phyloP scores from a whole-genome alignment of 2,888 invertebrate species.

The Melangyna quadrimaculata region DNA sequence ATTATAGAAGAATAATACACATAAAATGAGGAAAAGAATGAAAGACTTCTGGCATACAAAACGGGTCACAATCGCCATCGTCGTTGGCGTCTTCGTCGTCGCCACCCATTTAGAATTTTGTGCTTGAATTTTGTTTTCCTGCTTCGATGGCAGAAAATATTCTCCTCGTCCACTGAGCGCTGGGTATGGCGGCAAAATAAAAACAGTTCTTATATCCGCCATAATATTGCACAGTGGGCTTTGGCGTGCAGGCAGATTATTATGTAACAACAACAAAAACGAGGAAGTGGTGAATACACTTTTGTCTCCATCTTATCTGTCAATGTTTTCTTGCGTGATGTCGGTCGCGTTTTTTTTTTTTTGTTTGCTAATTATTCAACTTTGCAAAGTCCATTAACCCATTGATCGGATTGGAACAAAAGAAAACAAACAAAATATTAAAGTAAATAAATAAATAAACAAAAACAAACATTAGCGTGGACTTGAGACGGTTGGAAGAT shows the following conservation, averaged over 20 bases:
- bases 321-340: conserved; percentile 26
- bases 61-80: conserved; percentile 22
- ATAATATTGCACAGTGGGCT: conserved; percentile 20
- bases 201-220: conserved; percentile 21
- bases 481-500: conserved; percentile 1
- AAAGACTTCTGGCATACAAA: not conserved
- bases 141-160: conserved; percentile 37
- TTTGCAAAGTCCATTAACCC: conserved; percentile 69
- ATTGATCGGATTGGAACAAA: conserved; percentile 60
- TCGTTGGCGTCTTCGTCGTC: not conserved
- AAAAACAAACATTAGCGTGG: conserved; percentile 25
- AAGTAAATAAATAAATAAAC: conserved; percentile 34
- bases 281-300: conserved; percentile 57
- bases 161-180: not conserved
- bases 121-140: conserved; percentile 61
- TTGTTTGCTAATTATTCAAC: conserved; percentile 64
- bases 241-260: conserved; percentile 17
- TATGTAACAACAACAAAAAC: conserved; percentile 43
- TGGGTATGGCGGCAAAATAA: not conserved
- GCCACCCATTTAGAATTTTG: conserved; percentile 66
- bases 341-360: conserved; percentile 7
- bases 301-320: conserved; percentile 44
- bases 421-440: conserved; percentile 18
- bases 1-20: conserved; percentile 35
- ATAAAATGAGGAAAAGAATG: conserved; percentile 2